These are phyloP conservation scores for Echinometra lucunter DNA, from an alignment of 53 echinoderm and acorn worm species.

Conservation along the genomic window DNA sequence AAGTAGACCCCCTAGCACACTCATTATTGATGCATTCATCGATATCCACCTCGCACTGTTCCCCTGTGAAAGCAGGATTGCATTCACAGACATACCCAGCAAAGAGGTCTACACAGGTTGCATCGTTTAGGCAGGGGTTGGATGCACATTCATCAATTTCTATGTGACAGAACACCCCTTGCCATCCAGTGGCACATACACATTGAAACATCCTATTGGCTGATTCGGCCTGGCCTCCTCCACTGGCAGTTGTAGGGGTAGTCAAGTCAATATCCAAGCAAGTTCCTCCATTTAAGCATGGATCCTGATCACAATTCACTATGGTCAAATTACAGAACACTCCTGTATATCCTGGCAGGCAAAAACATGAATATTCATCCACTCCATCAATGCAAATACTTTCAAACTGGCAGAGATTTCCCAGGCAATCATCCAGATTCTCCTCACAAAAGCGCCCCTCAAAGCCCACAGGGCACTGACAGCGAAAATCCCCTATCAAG, in stretches of 20 bases:
- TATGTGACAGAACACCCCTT: slow-evolving; percentile 71
- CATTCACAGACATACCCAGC: slow-evolving; percentile 70
- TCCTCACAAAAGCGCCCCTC: slow-evolving; percentile 72
- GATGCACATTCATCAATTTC: slow-evolving; percentile 76
- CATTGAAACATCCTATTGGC: slow-evolving; percentile 66
- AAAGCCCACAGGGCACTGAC: slow-evolving; percentile 80
- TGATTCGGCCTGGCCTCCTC: not conserved
- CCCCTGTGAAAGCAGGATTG: slow-evolving; percentile 66
- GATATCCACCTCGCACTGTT: slow-evolving; percentile 67
- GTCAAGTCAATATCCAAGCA: slow-evolving; percentile 56
- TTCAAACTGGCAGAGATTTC: slow-evolving; percentile 81
- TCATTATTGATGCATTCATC: slow-evolving; percentile 73
- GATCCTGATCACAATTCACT: slow-evolving; percentile 65
- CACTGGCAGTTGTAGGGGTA: slow-evolving; percentile 58
- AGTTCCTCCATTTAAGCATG: slow-evolving; percentile 72
- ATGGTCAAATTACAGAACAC: slow-evolving; percentile 69
- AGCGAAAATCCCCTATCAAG: slow-evolving; percentile 68
- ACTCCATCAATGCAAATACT: slow-evolving; percentile 66
- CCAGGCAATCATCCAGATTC: slow-evolving; percentile 82
- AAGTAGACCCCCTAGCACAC: slow-evolving; percentile 72
- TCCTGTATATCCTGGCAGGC: slow-evolving; percentile 71
- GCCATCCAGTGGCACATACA: slow-evolving; percentile 67
- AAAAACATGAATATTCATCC: slow-evolving; percentile 53
- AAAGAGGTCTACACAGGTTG: slow-evolving; percentile 66
- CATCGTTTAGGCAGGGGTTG: slow-evolving; percentile 68